phyloP scores from a whole-genome alignment of 2,888 invertebrate species.

The Melangyna quadrimaculata region DNA sequence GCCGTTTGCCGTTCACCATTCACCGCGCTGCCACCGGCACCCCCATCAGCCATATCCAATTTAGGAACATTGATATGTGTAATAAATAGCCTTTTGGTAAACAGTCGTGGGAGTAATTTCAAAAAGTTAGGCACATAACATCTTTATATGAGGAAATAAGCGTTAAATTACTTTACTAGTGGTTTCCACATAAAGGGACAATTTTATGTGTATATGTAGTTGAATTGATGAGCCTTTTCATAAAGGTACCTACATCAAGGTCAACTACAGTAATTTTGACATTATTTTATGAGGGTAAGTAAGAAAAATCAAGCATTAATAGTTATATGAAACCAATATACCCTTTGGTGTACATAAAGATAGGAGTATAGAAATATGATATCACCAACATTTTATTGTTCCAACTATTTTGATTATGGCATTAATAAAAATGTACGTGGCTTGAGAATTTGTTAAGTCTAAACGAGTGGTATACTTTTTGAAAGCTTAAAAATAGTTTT shows the following conservation, averaged over 20 bases:
- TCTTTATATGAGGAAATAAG: conserved; percentile 26
- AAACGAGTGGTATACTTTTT: no score
- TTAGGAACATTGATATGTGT: conserved; percentile 45
- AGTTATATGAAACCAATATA: neutral
- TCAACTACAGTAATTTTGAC: neutral
- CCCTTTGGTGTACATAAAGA: neutral
- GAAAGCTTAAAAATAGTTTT: no score
- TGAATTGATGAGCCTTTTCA: neutral
- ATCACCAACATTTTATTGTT: no score
- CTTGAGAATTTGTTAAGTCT: no score
- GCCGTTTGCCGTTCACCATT: neutral
- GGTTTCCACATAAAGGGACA: neutral
- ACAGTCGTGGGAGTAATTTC: conserved; percentile 62
- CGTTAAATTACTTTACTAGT: conserved; percentile 22
- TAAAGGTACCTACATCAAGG: neutral
- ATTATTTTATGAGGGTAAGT: conserved; percentile 3
- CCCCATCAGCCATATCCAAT: conserved; percentile 37
- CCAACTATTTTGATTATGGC: no score
- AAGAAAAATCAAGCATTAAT: neutral
- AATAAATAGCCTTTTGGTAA: conserved; percentile 42
- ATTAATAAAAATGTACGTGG: no score
- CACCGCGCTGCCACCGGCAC: neutral
- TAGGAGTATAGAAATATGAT: neutral
- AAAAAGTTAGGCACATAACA: conserved; percentile 4
- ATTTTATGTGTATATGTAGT: conserved; percentile 19